Evolutionary conservation across 2,888 invertebrate species (phyloP), one percentile per base, ranked within the genome.

Genomic region (Zaprionus obscuricornis): DNA sequence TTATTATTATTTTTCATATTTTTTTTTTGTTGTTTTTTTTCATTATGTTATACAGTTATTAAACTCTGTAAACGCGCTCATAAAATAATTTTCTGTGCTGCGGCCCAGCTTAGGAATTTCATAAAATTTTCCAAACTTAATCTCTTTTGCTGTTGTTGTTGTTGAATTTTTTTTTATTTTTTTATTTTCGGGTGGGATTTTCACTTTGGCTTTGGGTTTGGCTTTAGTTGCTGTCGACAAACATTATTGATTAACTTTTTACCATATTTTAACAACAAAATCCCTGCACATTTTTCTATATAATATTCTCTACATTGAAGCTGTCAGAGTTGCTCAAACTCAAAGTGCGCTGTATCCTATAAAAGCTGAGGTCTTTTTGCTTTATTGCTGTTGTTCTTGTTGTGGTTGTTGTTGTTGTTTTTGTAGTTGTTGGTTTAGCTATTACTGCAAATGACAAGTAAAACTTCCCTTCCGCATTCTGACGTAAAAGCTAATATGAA

Each of bases 171-270:
- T n/a, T n/a, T n/a, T n/a, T n/a, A n/a, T n/a, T n/a, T n/a, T n/a
- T n/a, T n/a, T n/a, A n/a, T n/a, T n/a, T n/a, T n/a, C n/a, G n/a
- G n/a, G n/a, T n/a, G 27, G 46, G 65, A 49, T 58, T 46, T 36
- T 8, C 17, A 17, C 24, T 33, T 39, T 43, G 31, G 46, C 20
- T 46, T 68, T 36, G 29, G 47, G 20, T 33, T 39, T 43, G 31
- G 46, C 20, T 46, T 68, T 36, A 33, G 47, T 40, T 13, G 50
- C 36, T 66, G 55, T 60, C 66, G 56, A 7, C 18, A 39, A 43
- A 54, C 46, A 58, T 63, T 77, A 68, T 77, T 78, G 72, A 75
- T 75, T 77, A 68, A 52, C 58, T 60, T 58, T 56, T 63, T 58
- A 52, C 45, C 29, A 37, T 39, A 37, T 66, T 71, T 66, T 43